phyloP scores from a whole-genome alignment of 2,888 invertebrate species.

The Bellardia bayeri region DNA sequence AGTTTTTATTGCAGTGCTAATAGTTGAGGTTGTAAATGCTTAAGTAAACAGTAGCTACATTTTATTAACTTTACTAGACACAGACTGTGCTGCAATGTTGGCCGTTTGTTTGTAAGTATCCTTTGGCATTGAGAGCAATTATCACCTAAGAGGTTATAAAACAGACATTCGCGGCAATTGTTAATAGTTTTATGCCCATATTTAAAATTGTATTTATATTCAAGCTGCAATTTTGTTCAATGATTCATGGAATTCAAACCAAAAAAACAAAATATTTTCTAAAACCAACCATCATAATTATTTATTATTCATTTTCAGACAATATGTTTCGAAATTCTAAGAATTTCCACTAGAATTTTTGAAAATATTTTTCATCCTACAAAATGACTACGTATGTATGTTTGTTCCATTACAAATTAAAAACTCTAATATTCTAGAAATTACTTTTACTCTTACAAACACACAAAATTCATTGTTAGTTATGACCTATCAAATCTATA shows the following conservation, averaged over 20 bases:
- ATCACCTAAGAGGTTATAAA: slow-evolving; percentile 37
- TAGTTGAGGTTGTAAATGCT: slow-evolving; percentile 53
- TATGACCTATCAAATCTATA: slow-evolving; percentile 9
- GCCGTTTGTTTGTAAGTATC: neutral
- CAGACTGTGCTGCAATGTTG: neutral
- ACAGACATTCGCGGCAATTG: neutral
- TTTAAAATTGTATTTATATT: neutral
- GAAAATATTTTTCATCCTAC: neutral
- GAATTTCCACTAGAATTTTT: slow-evolving; percentile 1
- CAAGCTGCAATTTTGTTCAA: slow-evolving; percentile 22
- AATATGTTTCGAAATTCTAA: slow-evolving; percentile 14
- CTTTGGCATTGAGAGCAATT: slow-evolving; percentile 52
- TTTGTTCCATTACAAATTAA: no score
- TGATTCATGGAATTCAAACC: slow-evolving; percentile 29
- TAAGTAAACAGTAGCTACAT: slow-evolving; percentile 64
- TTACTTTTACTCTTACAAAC: neutral
- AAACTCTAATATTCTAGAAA: neutral
- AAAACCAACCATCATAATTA: neutral
- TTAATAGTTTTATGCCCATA: neutral
- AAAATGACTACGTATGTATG: no score
- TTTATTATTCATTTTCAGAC: neutral
- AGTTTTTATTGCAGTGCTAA: slow-evolving; percentile 61
- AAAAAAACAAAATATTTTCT: neutral
- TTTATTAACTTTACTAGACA: slow-evolving; percentile 26
- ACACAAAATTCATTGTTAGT: neutral